Base-by-base conservation (phyloP, 2,113 vertebrate genomes). In the Saguinus imperator region DNA sequence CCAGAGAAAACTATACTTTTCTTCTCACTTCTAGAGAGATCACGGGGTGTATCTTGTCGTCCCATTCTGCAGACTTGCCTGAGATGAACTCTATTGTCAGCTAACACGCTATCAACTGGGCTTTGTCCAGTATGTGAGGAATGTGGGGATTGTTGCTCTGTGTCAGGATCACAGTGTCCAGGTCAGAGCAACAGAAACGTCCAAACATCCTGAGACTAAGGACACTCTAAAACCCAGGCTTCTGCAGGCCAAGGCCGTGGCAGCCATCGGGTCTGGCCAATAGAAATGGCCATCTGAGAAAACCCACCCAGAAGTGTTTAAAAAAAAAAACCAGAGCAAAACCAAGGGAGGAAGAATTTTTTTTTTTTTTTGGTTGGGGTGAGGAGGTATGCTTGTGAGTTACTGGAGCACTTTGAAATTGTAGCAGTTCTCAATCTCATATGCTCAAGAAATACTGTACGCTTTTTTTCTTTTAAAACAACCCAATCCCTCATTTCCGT, bases 171-270 rank as follows among this genome's bases (percentile, higher is more conserved):
- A 55, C 73, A 45, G 94, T 92, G 97, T 98, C 82, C 4, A 32
- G 96, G 94, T 94, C 96, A 93, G 21, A 95, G 94, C 77, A 96
- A 96, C 92, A 98, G 5, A 95, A 96, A 96, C 94, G 96, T 97
- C 95, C 96, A 98, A 98, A 98, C 79, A 97, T 98, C 91, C 94
- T 98, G 87, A 94, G 94, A 52, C 83, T 68, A 5, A 35, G 40
- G 81, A 96, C 52, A 89, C 29, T 83, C 58, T 95, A 94, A 95
- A 96, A 89, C 68, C 72, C 1, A 89, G 91, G 73, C 77, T 94
- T 97, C 95, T 94, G 88, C 95, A 95, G 97, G 96, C 94, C 97
- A 98, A 98, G 97, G 97, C 96, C 92, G 0, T 55, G 90, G 94
- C 87, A 96, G 94, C 82, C 88, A 93, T 80, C 35, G 72, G 84